Evolutionary conservation across 2,888 invertebrate species (phyloP).

Genomic region (Drosophila paramelanica): DNA sequence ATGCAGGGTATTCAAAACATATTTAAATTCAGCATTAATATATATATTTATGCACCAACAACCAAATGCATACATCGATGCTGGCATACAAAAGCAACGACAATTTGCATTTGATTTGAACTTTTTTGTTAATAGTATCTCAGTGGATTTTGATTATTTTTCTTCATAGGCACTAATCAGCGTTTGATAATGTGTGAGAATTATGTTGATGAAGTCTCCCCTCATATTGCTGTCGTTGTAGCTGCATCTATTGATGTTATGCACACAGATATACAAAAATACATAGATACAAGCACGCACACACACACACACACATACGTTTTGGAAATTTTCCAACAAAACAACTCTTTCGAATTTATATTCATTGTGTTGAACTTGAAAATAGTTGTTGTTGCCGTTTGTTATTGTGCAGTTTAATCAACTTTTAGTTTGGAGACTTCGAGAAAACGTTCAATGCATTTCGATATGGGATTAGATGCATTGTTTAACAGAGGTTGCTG

Average conservation of each 20-base stretch:
- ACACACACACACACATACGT: constrained; percentile 10
- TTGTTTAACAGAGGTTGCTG: constrained; percentile 23
- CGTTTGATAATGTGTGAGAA: constrained; percentile 66
- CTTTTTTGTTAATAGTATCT: constrained; percentile 62
- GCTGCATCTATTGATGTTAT: constrained; percentile 52
- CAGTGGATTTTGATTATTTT: constrained; percentile 12
- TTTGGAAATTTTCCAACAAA: constrained; percentile 73
- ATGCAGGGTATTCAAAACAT: constrained; percentile 44
- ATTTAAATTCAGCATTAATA: constrained; percentile 27
- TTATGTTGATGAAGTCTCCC: constrained; percentile 52
- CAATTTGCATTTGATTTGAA: constrained; percentile 50
- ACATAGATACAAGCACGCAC: neutral
- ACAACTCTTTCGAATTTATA: constrained; percentile 71
- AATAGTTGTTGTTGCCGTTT: constrained; percentile 65
- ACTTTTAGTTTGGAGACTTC: constrained; percentile 73
- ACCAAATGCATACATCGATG: neutral
- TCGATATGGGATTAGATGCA: constrained; percentile 65
- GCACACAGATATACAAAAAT: neutral
- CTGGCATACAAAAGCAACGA: constrained; percentile 11
- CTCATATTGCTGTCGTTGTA: constrained; percentile 17
- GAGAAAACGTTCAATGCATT: constrained; percentile 74
- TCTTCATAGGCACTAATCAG: constrained; percentile 49
- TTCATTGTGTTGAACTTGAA: constrained; percentile 79
- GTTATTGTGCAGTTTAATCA: constrained; percentile 81
- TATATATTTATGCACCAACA: constrained; percentile 6